Evolutionary conservation across 92 coral and sea anemone species (phyloP), one percentile per base, ranked within the genome.

Genomic region (Palythoa caribaeorum): DNA sequence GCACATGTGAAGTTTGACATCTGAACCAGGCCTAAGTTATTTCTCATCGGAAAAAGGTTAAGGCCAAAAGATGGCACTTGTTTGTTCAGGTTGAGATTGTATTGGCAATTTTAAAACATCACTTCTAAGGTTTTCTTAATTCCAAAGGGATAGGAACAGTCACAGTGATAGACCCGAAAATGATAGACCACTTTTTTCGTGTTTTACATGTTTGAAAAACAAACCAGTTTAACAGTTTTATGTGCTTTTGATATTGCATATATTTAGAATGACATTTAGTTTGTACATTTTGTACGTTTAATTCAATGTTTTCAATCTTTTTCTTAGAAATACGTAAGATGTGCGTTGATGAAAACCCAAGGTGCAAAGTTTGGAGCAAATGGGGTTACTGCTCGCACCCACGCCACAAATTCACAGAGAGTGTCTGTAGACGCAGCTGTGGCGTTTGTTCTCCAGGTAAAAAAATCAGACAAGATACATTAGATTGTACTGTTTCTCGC

Each of bases 281-380:
- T 35, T 70, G 74, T 3, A 11, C 16, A 7, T 70, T 70, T n/a
- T 36, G 10, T 65, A 8, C 39, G 19, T 73, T 40, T 7, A 3
- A 12, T 8, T 14, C 50, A 21, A 13, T 77, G 17, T 40, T 19
- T 21, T 52, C 14, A 6, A 19, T 52, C 20, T 81, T 3, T 38
- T 7, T 50, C 3, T 16, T 12, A 81, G 83, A 79, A 20, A 5
- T 73, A 20, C 90, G 92, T 28, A 88, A 92, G 35, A 84, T 77
- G 84, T 95, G 98, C 50, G 85, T 93, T 62, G 98, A 95, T 55
- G 89, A 90, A 9, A 91, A 91, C 83, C 92, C 96, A 0, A 92
- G 98, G 40, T 96, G 99, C 40, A 88, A 90, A 11, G 77, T 84
- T 13, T 95, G 92, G 94, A 91, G 94, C 77, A 89, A 90, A 63